Evolutionary conservation across 2,113 vertebrate genomes (phyloP).

Genomic region (Zingel zingel): DNA sequence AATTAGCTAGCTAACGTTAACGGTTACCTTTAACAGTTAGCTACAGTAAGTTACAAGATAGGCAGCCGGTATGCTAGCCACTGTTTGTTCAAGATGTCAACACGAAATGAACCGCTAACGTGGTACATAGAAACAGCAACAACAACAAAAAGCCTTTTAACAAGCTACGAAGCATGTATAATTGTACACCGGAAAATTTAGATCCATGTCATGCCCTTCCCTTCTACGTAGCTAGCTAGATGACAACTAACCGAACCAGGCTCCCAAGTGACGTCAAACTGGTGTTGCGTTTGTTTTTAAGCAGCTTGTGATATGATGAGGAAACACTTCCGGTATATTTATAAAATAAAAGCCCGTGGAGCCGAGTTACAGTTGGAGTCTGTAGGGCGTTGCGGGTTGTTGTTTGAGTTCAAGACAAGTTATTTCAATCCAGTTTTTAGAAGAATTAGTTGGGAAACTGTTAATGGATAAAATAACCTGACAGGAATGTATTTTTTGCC

Average conservation of each 20-base stretch:
- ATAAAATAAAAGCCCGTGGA: conserved; percentile 43
- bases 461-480: neutral
- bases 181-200: neutral
- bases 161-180: conserved; percentile 5
- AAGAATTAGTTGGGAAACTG: neutral
- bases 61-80: conserved; percentile 39
- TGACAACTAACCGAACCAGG: conserved; percentile 60
- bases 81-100: neutral
- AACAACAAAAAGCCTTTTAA: neutral
- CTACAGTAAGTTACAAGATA: conserved; percentile 27
- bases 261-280: conserved; percentile 63
- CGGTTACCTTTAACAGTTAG: conserved; percentile 25
- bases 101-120: neutral
- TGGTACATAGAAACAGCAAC: neutral
- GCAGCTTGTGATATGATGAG: no score
- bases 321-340: neutral
- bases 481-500: neutral
- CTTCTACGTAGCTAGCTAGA: neutral
- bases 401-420: neutral
- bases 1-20: neutral
- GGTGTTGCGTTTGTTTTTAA: neutral
- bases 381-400: neutral
- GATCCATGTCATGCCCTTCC: conserved; percentile 69
- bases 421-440: neutral
- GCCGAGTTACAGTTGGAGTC: neutral